Conservation (phyloP, 2,888 invertebrate genomes). For the Drosophila koepferae region DNA sequence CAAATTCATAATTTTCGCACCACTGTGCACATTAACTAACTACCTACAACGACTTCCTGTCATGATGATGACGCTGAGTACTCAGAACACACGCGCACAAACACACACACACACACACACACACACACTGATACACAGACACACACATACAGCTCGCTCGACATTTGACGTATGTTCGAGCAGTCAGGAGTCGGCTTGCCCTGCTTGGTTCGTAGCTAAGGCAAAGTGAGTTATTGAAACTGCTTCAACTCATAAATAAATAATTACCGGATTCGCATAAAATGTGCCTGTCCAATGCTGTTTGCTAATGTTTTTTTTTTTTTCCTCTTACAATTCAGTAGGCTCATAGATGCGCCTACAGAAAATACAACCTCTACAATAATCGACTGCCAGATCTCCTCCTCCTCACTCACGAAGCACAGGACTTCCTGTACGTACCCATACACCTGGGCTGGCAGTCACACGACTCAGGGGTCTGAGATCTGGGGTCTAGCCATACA, state of each 20-base stretch:
- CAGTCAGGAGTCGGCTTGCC: neutral
- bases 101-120: slow-evolving; percentile 10
- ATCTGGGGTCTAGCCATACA: slow-evolving; percentile 8
- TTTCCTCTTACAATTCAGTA: slow-evolving; percentile 33
- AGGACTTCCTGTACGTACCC: slow-evolving; percentile 41
- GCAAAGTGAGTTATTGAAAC: slow-evolving; percentile 83
- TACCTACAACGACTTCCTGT: slow-evolving; percentile 78
- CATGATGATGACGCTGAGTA: slow-evolving; percentile 53
- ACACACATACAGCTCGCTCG: slow-evolving; percentile 26
- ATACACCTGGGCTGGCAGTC: slow-evolving; percentile 26
- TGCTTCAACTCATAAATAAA: slow-evolving; percentile 85
- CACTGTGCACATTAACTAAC: slow-evolving; percentile 81
- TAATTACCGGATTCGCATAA: slow-evolving; percentile 82
- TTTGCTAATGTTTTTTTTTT: slow-evolving; percentile 59
- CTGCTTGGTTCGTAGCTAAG: slow-evolving; percentile 31
- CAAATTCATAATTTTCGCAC: slow-evolving; percentile 74
- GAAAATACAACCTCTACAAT: slow-evolving; percentile 1
- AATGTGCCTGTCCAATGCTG: slow-evolving; percentile 64
- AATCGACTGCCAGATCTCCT: neutral
- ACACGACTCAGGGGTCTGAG: neutral
- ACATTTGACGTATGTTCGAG: slow-evolving; percentile 63
- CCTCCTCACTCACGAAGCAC: neutral
- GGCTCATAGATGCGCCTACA: slow-evolving; percentile 22
- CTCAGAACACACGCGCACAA: slow-evolving; percentile 17
- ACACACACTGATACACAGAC: slow-evolving; percentile 7